These are phyloP conservation scores for Acleris literana DNA, from an alignment of 2,888 invertebrate species.

Conservation along the genomic window DNA sequence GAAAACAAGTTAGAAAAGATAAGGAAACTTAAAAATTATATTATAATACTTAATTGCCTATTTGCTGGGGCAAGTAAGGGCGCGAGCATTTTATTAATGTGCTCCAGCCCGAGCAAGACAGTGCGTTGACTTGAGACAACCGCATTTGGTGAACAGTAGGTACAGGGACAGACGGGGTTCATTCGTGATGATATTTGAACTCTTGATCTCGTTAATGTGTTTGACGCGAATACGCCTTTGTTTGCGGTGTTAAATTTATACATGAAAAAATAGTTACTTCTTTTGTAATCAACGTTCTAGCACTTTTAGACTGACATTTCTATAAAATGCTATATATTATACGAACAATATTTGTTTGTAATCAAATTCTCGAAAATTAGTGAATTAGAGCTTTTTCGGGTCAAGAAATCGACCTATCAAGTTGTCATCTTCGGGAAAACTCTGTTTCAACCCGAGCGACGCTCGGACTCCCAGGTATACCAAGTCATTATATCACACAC, in stretches of 20 bases:
- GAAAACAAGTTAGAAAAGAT: too few relatives aligned
- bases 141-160: slow-evolving; percentile 28
- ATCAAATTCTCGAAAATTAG: background rate
- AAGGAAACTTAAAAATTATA: too few relatives aligned
- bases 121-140: slow-evolving; percentile 56
- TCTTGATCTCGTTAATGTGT: slow-evolving; percentile 48
- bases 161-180: slow-evolving; percentile 32
- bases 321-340: too few relatives aligned
- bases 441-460: too few relatives aligned
- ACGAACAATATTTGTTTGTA: too few relatives aligned
- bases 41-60: too few relatives aligned
- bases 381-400: too few relatives aligned
- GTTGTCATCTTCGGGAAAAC: too few relatives aligned
- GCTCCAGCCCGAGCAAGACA: slow-evolving; percentile 37
- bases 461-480: too few relatives aligned
- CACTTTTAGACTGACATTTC: background rate
- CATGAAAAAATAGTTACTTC: too few relatives aligned
- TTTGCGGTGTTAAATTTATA: background rate
- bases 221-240: slow-evolving; percentile 42
- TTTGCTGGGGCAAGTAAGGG: background rate
- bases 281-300: background rate
- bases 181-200: slow-evolving; percentile 47
- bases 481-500: background rate
- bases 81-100: slow-evolving; percentile 8
- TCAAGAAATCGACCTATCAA: too few relatives aligned